Percentiles rank a stretch among this genome's conserved stretches.
phyloP scores from a whole-genome alignment of 2,888 invertebrate species.

The Junonia oenone region DNA sequence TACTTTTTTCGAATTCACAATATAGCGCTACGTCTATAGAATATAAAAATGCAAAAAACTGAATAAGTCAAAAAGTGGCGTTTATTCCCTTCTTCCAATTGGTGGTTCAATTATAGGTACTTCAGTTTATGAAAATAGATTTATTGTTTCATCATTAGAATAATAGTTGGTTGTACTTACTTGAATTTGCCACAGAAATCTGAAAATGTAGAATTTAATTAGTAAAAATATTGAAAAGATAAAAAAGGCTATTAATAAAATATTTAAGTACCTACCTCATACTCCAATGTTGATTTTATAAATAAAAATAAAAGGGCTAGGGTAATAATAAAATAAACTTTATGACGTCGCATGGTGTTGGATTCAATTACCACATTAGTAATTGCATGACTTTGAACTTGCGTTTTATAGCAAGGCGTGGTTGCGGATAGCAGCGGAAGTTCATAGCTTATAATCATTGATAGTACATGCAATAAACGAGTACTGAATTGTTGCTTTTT shows the following conservation, averaged over 20 bases:
- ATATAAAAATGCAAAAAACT: no score
- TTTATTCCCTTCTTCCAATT: no score
- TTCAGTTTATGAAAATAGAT: no score
- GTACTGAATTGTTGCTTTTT: conserved; percentile 22
- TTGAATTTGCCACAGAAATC: conserved; percentile 35
- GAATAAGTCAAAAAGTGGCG: no score
- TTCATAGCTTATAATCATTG: conserved; percentile 51
- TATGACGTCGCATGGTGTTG: conserved; percentile 51
- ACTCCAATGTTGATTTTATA: conserved; percentile 38
- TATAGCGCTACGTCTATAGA: no score
- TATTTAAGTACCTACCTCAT: conserved; percentile 46
- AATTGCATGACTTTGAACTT: conserved; percentile 71
- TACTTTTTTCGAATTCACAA: no score
- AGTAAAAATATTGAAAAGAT: neutral
- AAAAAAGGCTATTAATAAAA: neutral
- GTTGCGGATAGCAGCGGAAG: conserved; percentile 51
- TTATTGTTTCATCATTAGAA: neutral
- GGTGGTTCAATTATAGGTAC: no score
- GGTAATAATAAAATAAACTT: conserved; percentile 38
- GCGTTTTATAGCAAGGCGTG: conserved; percentile 73
- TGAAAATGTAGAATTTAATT: conserved; percentile 33
- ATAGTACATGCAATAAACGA: conserved; percentile 18
- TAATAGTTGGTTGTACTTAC: conserved; percentile 19
- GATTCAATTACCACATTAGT: conserved; percentile 46
- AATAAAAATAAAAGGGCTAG: conserved; percentile 40